Base-by-base conservation (phyloP, 2,113 vertebrate genomes). In the Phaethon lepturus region DNA sequence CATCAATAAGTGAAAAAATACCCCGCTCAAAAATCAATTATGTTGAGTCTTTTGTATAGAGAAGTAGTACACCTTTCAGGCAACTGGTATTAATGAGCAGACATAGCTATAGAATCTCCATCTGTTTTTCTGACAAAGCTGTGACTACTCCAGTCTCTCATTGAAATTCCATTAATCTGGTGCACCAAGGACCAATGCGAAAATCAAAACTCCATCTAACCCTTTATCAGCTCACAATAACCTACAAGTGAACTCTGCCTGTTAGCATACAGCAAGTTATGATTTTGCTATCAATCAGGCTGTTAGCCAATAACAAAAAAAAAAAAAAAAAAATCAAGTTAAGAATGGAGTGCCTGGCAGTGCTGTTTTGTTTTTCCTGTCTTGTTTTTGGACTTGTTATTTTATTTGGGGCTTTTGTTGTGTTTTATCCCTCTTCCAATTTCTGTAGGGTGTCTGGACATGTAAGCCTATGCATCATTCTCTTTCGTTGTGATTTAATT, bases 141-240 rank as follows among this genome's bases (percentile, higher is more conserved):
- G 98, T 98, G 97, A 97, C 98, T 98, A 98, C 98, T 98, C 97
- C 94, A 98, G 97, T 96, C 97, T 95, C 97, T 98, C 98, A 98
- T 98, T 98, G 98, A 98, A 98, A 98, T 98, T 98, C 98, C 98
- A 98, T 98, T 98, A 98, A 99, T 99, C 98, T 98, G 97, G 93
- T 97, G 97, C 96, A 98, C 97, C 96, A 97, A 97, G 97, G 98
- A 98, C 97, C 98, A 98, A 98, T 97, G 98, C 35, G 90, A 98
- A 98, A 98, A 98, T 98, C 98, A 98, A 98, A 98, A 98, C 98
- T 98, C 98, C 98, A 98, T 98, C 98, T 98, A 98, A 98, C 98
- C 98, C 98, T 98, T 98, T 98, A 98, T 98, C 98, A 98, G 98
- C 96, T 98, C 98, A 98, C 98, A 98, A 98, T 98, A 99, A 99